Evolutionary conservation across 2,113 vertebrate species (phyloP).

Genomic region (Speoplatyrhinus poulsoni): DNA sequence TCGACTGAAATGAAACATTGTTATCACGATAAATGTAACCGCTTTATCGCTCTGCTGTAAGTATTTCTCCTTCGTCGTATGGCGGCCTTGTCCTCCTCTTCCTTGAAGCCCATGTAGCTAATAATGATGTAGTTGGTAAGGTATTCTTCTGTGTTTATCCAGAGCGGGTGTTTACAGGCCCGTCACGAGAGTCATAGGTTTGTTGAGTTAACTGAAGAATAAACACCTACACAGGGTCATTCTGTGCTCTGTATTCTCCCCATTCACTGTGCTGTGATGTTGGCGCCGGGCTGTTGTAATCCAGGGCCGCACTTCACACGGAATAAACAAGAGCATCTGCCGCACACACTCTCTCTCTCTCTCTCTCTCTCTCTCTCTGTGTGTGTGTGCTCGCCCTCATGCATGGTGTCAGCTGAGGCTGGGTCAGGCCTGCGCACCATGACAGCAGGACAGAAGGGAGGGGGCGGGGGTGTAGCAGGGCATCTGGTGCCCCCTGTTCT

Average conservation of each 20-base stretch:
- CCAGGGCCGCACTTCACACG: neutral
- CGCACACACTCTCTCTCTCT: constrained; percentile 1
- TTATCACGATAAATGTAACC: neutral
- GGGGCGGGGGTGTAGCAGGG: constrained; percentile 38
- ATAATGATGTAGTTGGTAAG: constrained; percentile 21
- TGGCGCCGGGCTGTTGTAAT: constrained; percentile 14
- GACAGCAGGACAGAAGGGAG: constrained; percentile 30
- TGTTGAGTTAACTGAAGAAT: constrained; percentile 17
- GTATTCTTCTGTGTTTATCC: constrained; percentile 37
- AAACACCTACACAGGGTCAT: constrained; percentile 43
- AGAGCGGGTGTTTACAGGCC: constrained; percentile 40
- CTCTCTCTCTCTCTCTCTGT: constrained; percentile 2
- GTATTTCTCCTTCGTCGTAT: neutral
- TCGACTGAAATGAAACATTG: too few species aligned
- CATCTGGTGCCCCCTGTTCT: constrained; percentile 52
- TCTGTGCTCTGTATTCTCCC: constrained; percentile 25
- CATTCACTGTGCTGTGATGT: constrained; percentile 22
- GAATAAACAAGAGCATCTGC: constrained; percentile 17
- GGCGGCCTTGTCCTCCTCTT: constrained; percentile 6
- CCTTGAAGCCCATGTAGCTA: constrained; percentile 5
- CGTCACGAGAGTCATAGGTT: constrained; percentile 27
- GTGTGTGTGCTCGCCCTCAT: neutral
- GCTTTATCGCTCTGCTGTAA: neutral
- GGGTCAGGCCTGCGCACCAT: constrained; percentile 3
- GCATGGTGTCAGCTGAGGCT: constrained; percentile 1